Percentiles rank a stretch among this genome's conserved stretches.
These are phyloP conservation scores for Megastigmus dorsalis DNA, from an alignment of 2,888 invertebrate species.

Conservation along the genomic window DNA sequence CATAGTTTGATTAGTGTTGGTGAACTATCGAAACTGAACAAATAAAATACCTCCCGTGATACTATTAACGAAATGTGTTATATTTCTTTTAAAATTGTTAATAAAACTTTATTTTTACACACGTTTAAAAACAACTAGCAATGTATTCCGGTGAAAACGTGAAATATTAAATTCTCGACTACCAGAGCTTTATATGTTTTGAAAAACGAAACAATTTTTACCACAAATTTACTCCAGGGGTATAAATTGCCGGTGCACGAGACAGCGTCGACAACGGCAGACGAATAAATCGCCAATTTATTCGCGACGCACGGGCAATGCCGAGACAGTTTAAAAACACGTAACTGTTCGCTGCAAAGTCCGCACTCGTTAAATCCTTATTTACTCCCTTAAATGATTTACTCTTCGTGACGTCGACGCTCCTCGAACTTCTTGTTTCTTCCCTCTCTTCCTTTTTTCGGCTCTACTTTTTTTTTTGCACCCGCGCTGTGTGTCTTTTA, in stretches of 20 bases:
- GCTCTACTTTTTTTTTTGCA: neutral
- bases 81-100: neutral
- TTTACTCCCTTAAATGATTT: slow-evolving; percentile 48
- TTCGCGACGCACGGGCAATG: slow-evolving; percentile 23
- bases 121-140: too few relatives aligned
- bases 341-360: slow-evolving; percentile 42
- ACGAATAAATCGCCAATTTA: slow-evolving; percentile 43
- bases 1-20: neutral
- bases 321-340: slow-evolving; percentile 40
- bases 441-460: neutral
- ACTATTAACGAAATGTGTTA: too few relatives aligned
- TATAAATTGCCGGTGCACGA: slow-evolving; percentile 37
- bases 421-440: slow-evolving; percentile 12
- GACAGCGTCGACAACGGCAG: slow-evolving; percentile 37
- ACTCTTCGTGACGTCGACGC: slow-evolving; percentile 19
- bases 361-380: slow-evolving; percentile 39
- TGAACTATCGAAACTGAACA: too few relatives aligned
- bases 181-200: neutral
- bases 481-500: too few relatives aligned
- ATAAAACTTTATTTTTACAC: neutral
- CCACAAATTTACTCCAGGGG: slow-evolving; percentile 5
- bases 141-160: too few relatives aligned
- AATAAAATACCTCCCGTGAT: too few relatives aligned
- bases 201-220: slow-evolving; percentile 9
- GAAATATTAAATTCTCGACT: too few relatives aligned